Evolutionary conservation across 1,140 invertebrate genomes (phyloP), one percentile per base, ranked within the genome.

Genomic region (Brachionus paranguensis): DNA sequence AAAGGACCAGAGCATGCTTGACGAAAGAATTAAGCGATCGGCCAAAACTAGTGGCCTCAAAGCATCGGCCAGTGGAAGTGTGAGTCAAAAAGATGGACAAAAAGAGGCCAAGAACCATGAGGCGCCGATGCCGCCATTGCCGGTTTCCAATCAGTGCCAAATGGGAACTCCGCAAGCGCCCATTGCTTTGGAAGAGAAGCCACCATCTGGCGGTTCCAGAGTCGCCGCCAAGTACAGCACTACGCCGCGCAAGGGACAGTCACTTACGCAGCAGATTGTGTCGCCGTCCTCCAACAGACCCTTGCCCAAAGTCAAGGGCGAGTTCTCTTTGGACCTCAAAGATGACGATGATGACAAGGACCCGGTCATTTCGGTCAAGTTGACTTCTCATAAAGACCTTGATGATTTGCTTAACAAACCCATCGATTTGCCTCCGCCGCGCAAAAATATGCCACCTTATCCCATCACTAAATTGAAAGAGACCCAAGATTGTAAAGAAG

Each of bases 1-100:
- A 86, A 99, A 99, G 90, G 96, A 98, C 88, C 92, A 94, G 86
- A 94, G 94, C 2, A 91, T 98, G 84, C 89, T 99, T 29, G 96
- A 98, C 87, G 96, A 99, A 89, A 91, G 97, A 60, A 97, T 99
- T 68, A 97, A 97, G 87, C 91, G 95, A 47, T 81, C 78, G 17
- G 37, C 78, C 12, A 81, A 81, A 27, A 24, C 17, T 11, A 27
- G 3, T 14, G 72, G 72, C 0, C 17, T 76, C 4, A 76, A 29
- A 47, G 1, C 17, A 7, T 76, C 72, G 8, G 47, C 72, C 12
- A 76, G 72, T 76, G 72, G 70, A 20, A 41, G 43, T 10, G 10
- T 50, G 6, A 1, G 24, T n/a, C 43, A 47, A 50, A 76, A 50
- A 76, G 72, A 76, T 8, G 43, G 2, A 8, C 29, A n/a, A n/a